Percentiles rank a stretch among this genome's conserved stretches.
These are phyloP conservation scores for Macrobrachium nipponense DNA, from an alignment of 1,140 invertebrate species.

Conservation along the genomic window DNA sequence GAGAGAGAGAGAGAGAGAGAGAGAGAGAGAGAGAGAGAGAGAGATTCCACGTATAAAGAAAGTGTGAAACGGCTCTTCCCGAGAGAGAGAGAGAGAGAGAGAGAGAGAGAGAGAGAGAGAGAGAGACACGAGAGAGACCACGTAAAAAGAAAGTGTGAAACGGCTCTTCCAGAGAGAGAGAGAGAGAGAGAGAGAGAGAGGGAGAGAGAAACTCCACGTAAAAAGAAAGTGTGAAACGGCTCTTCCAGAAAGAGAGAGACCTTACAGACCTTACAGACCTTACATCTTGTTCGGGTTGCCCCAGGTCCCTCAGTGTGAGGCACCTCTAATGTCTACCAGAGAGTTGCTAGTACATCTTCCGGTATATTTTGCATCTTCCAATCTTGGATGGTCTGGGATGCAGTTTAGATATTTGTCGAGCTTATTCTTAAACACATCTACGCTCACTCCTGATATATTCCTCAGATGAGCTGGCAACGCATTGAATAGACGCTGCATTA, in stretches of 20 bases:
- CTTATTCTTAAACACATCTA: too few relatives aligned
- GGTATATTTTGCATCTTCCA: too few relatives aligned
- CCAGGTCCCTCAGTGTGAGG: too few relatives aligned
- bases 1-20: neutral
- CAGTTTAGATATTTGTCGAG: too few relatives aligned
- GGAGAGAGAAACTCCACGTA: neutral
- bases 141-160: neutral
- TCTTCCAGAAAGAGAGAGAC: neutral
- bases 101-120: constrained; percentile 22
- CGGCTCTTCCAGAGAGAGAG: neutral
- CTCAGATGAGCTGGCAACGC: too few relatives aligned
- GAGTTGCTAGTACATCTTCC: too few relatives aligned
- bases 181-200: neutral
- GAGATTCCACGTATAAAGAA: neutral
- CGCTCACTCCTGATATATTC: too few relatives aligned
- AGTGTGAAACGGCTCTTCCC: neutral
- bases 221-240: neutral
- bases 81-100: neutral
- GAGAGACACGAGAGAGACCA: neutral
- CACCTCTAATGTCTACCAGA: too few relatives aligned
- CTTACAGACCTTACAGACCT: too few relatives aligned
- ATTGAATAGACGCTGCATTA: too few relatives aligned
- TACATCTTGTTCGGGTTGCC: too few relatives aligned
- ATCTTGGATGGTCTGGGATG: too few relatives aligned
- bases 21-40: constrained; percentile 22